Base-by-base conservation (phyloP, 2,797 vertebrate species). In the Thalassophryne amazonica region DNA sequence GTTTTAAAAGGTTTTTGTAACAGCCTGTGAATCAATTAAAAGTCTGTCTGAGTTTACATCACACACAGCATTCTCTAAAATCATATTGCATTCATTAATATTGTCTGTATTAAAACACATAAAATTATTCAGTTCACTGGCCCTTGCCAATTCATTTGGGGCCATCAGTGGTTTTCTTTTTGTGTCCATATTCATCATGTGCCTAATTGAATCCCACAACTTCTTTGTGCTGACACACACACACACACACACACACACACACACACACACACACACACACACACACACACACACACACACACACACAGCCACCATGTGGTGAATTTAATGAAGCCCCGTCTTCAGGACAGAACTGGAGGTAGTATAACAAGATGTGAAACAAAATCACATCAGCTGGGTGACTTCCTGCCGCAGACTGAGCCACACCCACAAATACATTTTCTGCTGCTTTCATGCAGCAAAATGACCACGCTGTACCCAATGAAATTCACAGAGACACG, bases 291-390 rank as follows among this genome's bases (percentile, higher is more conserved):
- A n/a, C 2, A 11, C 17, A 30, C n/a, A 22, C 7, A 31, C 23
- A 20, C 27, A 36, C 17, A 9, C 16, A 23, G 18, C 54, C 16
- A 23, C 15, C 13, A 12, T 59, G 35, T 64, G 63, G 60, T 7
- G 21, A 23, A 13, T 27, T 23, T 74, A 68, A 62, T 67, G 35
- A 71, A 60, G 38, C 50, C 29, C 41, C 25, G 23, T 19, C 27
- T 20, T 42, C 22, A 37, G 62, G 18, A 20, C 23, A 36, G 21
- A 61, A 45, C 27, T 29, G 23, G 42, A 42, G 32, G 49, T 33
- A 46, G 19, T 59, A 17, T 27, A 17, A 36, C 6, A 54, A 2
- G 4, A 11, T 33, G 23, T 30, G 37, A 45, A 30, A n/a, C 20
- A 22, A 52, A 38, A 17, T 20, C 25, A 38, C 41, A 42, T 12